Percentiles rank a stretch among this genome's conserved stretches.
These are phyloP conservation scores for Cybosia mesomella DNA, from an alignment of 2,888 invertebrate genomes.

Conservation along the genomic window DNA sequence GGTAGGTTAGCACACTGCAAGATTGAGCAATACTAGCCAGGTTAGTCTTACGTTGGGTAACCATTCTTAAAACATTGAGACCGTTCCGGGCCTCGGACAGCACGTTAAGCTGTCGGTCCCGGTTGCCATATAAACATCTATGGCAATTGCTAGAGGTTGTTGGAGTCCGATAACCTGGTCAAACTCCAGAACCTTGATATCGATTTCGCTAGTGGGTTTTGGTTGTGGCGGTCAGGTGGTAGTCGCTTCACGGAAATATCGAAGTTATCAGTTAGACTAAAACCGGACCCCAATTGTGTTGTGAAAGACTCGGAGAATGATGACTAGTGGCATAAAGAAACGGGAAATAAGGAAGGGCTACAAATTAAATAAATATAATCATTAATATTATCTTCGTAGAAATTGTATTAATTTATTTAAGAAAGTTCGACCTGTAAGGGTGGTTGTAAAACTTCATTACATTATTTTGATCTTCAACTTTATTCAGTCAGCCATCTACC, in stretches of 20 bases:
- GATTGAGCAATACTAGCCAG: no score
- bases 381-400: background rate
- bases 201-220: no score
- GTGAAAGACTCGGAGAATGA: background rate
- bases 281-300: background rate
- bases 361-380: background rate
- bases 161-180: no score
- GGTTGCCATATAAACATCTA: background rate
- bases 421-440: background rate
- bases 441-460: slow-evolving; percentile 1
- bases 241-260: background rate
- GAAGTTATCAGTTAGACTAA: background rate
- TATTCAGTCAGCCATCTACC: background rate
- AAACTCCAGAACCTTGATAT: no score
- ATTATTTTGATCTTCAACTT: background rate
- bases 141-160: background rate
- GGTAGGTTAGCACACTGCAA: no score
- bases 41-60: background rate
- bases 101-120: background rate
- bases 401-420: slow-evolving; percentile 20
- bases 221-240: background rate
- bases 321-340: background rate
- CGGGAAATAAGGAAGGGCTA: background rate
- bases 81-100: background rate
- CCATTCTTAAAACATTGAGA: background rate